Conservation (phyloP, 1,140 invertebrate genomes). For the Batillaria attramentaria region DNA sequence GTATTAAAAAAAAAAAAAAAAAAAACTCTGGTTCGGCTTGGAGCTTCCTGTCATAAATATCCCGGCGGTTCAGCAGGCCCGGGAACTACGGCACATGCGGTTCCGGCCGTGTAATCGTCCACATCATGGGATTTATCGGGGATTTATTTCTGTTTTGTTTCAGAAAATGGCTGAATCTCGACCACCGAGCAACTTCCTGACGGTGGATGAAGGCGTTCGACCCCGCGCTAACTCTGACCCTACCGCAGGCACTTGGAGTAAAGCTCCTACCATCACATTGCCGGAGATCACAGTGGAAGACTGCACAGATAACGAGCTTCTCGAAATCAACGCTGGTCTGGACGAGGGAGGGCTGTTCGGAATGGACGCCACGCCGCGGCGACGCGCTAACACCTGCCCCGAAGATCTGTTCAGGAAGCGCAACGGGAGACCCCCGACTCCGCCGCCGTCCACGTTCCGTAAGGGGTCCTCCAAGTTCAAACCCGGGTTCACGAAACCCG, state of each 20-base stretch:
- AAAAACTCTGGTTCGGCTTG: no score
- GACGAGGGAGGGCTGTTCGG: neutral
- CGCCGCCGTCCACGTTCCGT: neutral
- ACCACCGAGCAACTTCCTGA: constrained; percentile 19
- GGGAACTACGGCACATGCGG: no score
- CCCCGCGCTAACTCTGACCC: constrained; percentile 33
- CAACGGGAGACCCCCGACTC: neutral
- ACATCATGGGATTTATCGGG: no score
- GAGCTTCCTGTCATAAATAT: no score
- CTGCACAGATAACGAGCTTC: constrained; percentile 10
- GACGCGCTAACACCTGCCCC: constrained; percentile 30
- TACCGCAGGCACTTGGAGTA: neutral
- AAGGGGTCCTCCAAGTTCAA: neutral
- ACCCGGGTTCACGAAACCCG: neutral
- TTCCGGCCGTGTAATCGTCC: no score
- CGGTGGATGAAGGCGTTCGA: constrained; percentile 8
- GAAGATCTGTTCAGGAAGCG: constrained; percentile 26
- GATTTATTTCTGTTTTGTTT: no score
- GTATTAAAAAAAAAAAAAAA: no score
- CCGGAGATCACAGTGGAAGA: constrained; percentile 33
- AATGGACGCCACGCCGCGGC: neutral
- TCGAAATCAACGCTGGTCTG: no score
- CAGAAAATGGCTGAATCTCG: no score
- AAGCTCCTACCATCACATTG: neutral
- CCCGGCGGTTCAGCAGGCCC: no score